phyloP scores from a whole-genome alignment of 2,888 invertebrate species.

The Cremastinae sp. region DNA sequence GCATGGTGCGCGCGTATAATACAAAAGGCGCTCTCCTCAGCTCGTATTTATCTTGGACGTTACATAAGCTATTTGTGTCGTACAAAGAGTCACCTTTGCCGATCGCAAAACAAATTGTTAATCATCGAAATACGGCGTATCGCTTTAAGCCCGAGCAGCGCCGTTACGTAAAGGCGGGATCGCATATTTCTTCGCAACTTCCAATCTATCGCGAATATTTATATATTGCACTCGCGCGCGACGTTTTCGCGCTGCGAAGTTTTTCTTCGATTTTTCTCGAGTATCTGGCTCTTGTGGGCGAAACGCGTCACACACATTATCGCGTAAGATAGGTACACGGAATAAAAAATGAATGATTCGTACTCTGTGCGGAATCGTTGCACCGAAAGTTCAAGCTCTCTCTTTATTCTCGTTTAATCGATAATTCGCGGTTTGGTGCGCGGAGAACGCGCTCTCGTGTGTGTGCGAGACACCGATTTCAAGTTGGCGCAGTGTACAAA shows the following conservation, averaged over 20 bases:
- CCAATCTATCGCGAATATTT: conserved; percentile 18
- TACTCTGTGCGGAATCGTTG: neutral
- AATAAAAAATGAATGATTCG: neutral
- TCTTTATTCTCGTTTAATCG: conserved; percentile 37
- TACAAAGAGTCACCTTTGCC: conserved; percentile 79
- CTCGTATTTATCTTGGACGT: conserved; percentile 77
- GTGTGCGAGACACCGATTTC: neutral
- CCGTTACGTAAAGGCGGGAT: conserved; percentile 74
- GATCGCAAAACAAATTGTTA: conserved; percentile 80
- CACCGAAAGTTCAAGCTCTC: too few relatives aligned
- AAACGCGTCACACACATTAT: too few relatives aligned
- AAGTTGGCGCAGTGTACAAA: conserved; percentile 34
- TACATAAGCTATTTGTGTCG: conserved; percentile 79
- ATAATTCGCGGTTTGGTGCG: neutral
- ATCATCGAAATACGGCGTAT: conserved; percentile 79
- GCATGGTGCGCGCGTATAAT: conserved; percentile 27
- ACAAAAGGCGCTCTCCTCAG: conserved; percentile 42
- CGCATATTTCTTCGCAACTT: conserved; percentile 56
- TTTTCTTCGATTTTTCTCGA: too few relatives aligned
- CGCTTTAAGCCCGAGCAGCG: conserved; percentile 56
- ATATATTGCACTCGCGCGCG: neutral
- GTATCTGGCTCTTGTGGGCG: too few relatives aligned
- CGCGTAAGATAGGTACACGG: too few relatives aligned
- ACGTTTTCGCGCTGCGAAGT: conserved; percentile 4
- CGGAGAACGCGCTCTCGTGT: neutral